Evolutionary conservation across 2,113 vertebrate genomes (phyloP).

Genomic region (Oryzias woworae): DNA sequence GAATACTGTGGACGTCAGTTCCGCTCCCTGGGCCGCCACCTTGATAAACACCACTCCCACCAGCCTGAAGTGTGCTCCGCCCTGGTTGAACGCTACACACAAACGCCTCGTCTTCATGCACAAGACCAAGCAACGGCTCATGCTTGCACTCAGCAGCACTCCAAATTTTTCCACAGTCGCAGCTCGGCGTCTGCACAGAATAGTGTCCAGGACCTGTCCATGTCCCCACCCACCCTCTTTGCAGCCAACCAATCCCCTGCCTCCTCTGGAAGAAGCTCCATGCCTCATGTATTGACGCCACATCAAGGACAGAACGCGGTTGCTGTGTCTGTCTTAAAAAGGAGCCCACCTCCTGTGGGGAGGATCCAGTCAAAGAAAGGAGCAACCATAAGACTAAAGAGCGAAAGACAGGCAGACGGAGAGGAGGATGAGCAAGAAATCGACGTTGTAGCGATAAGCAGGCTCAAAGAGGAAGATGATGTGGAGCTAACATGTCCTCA

Average conservation of each 20-base stretch:
- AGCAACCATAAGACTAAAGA: constrained; percentile 56
- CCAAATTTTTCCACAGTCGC: constrained; percentile 26
- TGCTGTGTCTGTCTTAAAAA: constrained; percentile 73
- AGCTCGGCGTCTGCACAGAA: constrained; percentile 32
- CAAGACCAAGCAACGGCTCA: constrained; percentile 17
- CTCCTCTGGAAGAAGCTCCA: constrained; percentile 52
- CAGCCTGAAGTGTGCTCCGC: constrained; percentile 75
- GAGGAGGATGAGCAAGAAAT: constrained; percentile 63
- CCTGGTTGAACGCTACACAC: constrained; percentile 71
- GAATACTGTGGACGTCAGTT: constrained; percentile 79
- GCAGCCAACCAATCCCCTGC: constrained; percentile 48
- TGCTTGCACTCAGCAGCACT: constrained; percentile 30
- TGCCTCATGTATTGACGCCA: constrained; percentile 52
- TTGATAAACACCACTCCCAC: constrained; percentile 80
- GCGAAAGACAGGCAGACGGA: constrained; percentile 50
- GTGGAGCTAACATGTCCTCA: constrained; percentile 46
- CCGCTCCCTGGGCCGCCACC: constrained; percentile 76
- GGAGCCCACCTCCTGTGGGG: constrained; percentile 68
- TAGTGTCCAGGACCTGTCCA: constrained; percentile 58
- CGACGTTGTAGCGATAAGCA: constrained; percentile 60
- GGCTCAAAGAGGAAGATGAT: constrained; percentile 62
- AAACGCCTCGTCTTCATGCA: constrained; percentile 64
- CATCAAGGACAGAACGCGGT: constrained; percentile 68
- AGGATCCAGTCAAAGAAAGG: constrained; percentile 55
- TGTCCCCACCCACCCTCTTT: constrained; percentile 50